Evolutionary conservation across 1,140 invertebrate species (phyloP), one percentile per base, ranked within the genome.

Genomic region (Nilaparvata lugens): DNA sequence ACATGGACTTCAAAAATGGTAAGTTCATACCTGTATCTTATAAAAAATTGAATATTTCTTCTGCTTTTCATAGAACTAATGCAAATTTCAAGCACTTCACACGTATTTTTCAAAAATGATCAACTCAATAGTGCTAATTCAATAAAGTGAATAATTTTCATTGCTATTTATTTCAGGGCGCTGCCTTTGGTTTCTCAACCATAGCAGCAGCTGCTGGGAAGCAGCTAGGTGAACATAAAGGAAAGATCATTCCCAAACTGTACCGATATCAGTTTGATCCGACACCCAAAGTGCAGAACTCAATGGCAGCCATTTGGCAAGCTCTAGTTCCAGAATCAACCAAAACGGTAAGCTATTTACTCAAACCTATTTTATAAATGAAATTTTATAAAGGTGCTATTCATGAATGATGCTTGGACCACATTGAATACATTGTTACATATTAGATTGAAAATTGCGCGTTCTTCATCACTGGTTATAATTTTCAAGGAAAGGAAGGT

Each of bases 191-290:
- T 2, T 91, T 96, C 72, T 85, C 88, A 43, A 87, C 85, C 0
- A 89, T 95, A 52, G 88, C 91, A 0, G 76, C 83, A 51, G 81
- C 88, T 66, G 90, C 91, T 6, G 87, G 86, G 1, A 83, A 89
- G 38, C 88, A 95, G 71, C 75, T 97, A 61, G 81, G 87, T 21
- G 83, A 84, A 21, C 86, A 91, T 74, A 71, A 96, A 57, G 83
- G 88, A 0, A 84, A 84, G 65, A 93, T 97, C 60, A 84, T 96
- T 56, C 93, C 94, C 2, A 86, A 89, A 43, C 78, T 97, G 0
- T 97, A 93, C 72, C 82, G 92, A 21, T 90, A 89, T 74, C 83
- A 88, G 65, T 96, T 92, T 75, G 93, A 97, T 76, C 93, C 94
- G 7, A 92, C 89, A 58, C 86, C 89, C 9, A 89, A 87, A 67